Base-by-base conservation (phyloP, 2,888 invertebrate species). In the Cancer borealis region DNA sequence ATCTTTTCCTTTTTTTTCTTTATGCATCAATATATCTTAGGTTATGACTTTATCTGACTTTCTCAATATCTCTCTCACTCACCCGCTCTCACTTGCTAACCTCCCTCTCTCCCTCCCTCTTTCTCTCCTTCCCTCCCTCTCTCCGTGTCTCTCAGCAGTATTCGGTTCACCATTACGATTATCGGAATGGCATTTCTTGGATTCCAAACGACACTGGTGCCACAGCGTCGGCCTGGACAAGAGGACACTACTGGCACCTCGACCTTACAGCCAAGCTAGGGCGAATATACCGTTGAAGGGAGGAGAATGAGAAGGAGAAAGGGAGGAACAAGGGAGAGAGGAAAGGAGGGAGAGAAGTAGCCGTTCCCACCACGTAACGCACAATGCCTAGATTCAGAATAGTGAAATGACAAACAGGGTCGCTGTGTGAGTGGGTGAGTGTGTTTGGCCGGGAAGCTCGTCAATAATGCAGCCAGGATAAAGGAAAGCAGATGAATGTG, bases 181-280 rank as follows among this genome's bases (percentile, higher is more conserved):
- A 91, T 91, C 91, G 91, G 91, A 91, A 91, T 91, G 91, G 73
- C 91, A 91, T 91, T 91, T 91, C 91, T 91, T 73, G 91, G 73
- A 91, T 73, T 91, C 60, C 73, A 73, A 73, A 91, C 91, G 73
- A 46, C 91, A 79, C 79, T 30, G 73, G 73, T 26, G 30, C 79
- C 79, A 12, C 30, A 79, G 30, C 30, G 79, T 26, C 30, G 79
- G 30, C 30, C 30, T 79, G 79, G 79, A 79, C 79, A 79, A 12
- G 26, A 21, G 79, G 30, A 8, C 79, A 30, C 10, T 14, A 10
- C 30, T 79, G 30, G 79, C 79, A 30, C 79, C 30, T 30, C 79
- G 30, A 79, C 79, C 79, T 79, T 79, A 79, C 12, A 6, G 79
- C 26, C 30, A 10, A 8, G 5, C 66, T 54, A n/a, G 66, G n/a